Conservation (phyloP, 1,140 invertebrate genomes). For the Homarus americanus region DNA sequence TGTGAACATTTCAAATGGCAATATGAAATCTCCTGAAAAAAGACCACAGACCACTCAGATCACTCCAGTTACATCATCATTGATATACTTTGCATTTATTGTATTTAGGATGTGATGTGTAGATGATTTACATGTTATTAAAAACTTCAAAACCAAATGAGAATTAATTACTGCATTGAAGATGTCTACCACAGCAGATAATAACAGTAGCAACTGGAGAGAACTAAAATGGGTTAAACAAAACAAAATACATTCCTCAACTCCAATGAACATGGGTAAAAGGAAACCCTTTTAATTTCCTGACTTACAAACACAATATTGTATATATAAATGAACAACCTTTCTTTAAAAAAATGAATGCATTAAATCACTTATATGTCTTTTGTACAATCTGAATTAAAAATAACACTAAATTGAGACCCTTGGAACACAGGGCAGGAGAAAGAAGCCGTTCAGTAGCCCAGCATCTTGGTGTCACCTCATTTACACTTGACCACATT, state of each 20-base stretch:
- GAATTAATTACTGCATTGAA: neutral
- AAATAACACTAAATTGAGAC: slow-evolving; percentile 28
- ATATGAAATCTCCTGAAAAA: neutral
- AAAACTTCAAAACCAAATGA: neutral
- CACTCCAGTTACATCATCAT: slow-evolving; percentile 33
- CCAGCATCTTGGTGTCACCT: neutral
- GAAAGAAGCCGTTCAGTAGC: slow-evolving; percentile 2
- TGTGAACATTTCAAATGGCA: slow-evolving; percentile 30
- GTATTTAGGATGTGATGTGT: slow-evolving; percentile 2
- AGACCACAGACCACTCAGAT: slow-evolving; percentile 22
- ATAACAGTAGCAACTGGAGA: slow-evolving; percentile 15
- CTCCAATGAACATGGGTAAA: slow-evolving; percentile 9
- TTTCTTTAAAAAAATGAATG: slow-evolving; percentile 9
- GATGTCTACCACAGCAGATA: slow-evolving; percentile 5
- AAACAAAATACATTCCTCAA: neutral
- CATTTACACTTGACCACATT: neutral
- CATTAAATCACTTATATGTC: slow-evolving; percentile 49
- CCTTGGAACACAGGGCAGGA: slow-evolving; percentile 19
- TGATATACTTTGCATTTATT: neutral
- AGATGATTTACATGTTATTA: slow-evolving; percentile 1
- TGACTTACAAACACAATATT: neutral
- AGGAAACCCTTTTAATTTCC: neutral
- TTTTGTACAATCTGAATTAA: slow-evolving; percentile 53
- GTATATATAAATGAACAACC: slow-evolving; percentile 23
- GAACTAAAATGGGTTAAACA: neutral